Conservation (phyloP, 1,140 invertebrate genomes). For the Ladona fulva region DNA sequence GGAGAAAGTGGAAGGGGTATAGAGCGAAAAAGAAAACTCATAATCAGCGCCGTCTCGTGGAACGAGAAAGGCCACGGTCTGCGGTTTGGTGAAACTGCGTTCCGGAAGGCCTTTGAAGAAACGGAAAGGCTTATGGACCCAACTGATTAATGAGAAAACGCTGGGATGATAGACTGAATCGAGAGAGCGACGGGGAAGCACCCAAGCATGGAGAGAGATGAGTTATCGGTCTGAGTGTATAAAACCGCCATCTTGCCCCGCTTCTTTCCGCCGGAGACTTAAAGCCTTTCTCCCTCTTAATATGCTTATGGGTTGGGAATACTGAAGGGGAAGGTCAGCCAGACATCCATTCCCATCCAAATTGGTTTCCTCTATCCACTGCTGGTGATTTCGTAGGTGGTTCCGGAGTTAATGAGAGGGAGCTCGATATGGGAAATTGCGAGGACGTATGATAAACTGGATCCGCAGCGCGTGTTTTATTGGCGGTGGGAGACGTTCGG, state of each 20-base stretch:
- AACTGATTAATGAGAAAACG: slow-evolving; percentile 7
- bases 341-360: background rate
- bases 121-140: background rate
- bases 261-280: background rate
- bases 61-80: too few species aligned
- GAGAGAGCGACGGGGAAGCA: background rate
- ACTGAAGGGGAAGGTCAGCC: background rate
- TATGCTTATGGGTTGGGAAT: background rate
- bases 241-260: background rate
- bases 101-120: background rate
- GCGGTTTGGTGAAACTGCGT: too few species aligned
- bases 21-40: too few species aligned
- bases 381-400: background rate
- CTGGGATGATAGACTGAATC: background rate
- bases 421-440: background rate
- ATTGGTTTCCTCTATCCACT: background rate
- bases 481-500: background rate
- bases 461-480: background rate
- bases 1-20: too few species aligned
- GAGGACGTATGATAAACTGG: background rate
- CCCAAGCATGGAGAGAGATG: background rate
- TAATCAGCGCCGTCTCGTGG: too few species aligned
- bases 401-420: background rate
- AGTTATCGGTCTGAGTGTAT: background rate
- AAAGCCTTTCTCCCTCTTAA: background rate